These are phyloP conservation scores for Nebria ingens DNA, from an alignment of 1,140 invertebrate species.

Conservation along the genomic window DNA sequence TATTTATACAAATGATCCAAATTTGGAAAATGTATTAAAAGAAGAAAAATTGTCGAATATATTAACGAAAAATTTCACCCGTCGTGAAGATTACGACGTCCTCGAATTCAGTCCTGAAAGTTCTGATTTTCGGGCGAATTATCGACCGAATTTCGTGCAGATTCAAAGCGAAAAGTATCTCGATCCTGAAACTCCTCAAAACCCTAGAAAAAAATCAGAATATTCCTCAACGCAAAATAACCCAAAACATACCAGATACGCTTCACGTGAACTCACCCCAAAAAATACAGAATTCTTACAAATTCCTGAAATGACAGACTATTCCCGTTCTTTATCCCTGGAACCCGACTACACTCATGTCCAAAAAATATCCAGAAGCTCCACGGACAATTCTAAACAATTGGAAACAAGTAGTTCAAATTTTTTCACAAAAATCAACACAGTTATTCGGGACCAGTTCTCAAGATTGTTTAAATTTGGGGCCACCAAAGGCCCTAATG, in stretches of 20 bases:
- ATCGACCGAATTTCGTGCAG: neutral
- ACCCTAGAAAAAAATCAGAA: neutral
- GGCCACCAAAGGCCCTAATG: neutral
- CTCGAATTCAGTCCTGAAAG: neutral
- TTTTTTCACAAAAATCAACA: constrained; percentile 4
- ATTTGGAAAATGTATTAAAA: neutral
- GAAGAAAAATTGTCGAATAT: neutral
- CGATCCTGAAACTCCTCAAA: neutral
- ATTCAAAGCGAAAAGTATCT: neutral
- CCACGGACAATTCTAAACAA: neutral
- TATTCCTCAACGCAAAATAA: too few relatives aligned
- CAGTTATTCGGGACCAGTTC: neutral
- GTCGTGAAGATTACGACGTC: neutral
- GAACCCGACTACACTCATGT: neutral
- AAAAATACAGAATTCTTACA: too few relatives aligned
- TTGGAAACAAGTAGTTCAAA: neutral
- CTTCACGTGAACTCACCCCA: too few relatives aligned
- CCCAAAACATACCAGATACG: too few relatives aligned
- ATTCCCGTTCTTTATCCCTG: too few relatives aligned
- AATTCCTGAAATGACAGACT: too few relatives aligned
- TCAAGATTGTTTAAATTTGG: constrained; percentile 4
- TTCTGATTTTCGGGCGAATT: neutral
- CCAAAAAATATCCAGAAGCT: constrained; percentile 1
- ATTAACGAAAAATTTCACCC: neutral
- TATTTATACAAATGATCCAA: constrained; percentile 3